Conservation (phyloP, 2,113 vertebrate genomes). For the Murina feae region DNA sequence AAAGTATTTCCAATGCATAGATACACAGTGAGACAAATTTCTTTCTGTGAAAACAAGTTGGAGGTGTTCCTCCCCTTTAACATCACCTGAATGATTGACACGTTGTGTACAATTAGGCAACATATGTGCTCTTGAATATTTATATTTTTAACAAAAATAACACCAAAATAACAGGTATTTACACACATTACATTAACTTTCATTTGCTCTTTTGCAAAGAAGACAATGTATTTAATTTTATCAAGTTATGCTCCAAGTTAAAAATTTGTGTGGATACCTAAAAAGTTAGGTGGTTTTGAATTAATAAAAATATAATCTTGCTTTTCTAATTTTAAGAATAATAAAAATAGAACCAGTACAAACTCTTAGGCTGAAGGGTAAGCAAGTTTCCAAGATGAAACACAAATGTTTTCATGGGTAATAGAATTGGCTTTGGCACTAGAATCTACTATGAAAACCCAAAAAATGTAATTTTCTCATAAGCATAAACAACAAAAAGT, state of each 20-base stretch:
- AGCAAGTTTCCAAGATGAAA: not conserved
- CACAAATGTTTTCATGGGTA: rapidly evolving
- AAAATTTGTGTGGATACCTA: not conserved
- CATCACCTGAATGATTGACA: not conserved
- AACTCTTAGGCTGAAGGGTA: not conserved
- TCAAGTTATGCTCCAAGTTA: not conserved
- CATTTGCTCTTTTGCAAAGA: not conserved
- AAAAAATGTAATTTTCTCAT: not conserved
- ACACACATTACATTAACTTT: not conserved
- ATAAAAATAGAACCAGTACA: not conserved
- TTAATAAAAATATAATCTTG: not conserved
- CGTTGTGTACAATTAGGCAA: not conserved
- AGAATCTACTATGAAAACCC: not conserved
- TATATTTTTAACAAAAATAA: not conserved
- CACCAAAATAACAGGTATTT: not conserved
- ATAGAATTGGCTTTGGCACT: not conserved
- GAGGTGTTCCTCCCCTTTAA: not conserved
- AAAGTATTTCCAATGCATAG: not conserved
- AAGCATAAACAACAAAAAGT: not conserved
- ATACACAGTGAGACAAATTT: not conserved
- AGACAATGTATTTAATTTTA: not conserved
- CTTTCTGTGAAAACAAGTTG: not conserved
- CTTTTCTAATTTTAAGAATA: constrained; percentile 31
- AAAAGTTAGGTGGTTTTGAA: not conserved
- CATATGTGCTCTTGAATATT: not conserved